Percentiles rank a stretch among this genome's conserved stretches.
These are phyloP conservation scores for Rhorus exstirpatorius DNA, from an alignment of 2,888 invertebrate species.

Conservation along the genomic window DNA sequence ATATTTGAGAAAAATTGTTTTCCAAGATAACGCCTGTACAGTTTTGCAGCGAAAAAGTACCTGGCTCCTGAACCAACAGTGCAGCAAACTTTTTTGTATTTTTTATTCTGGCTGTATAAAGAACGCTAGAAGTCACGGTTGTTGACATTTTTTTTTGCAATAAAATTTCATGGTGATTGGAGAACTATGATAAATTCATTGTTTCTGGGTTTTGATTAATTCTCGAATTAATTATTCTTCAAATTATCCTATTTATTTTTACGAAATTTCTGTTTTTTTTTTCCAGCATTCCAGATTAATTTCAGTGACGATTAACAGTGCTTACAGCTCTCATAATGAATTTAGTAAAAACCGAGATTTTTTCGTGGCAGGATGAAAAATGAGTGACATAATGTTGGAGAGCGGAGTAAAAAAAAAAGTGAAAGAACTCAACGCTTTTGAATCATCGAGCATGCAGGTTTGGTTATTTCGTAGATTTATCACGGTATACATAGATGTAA, in stretches of 20 bases:
- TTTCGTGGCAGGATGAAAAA: conserved; percentile 17
- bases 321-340: neutral
- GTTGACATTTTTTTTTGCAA: neutral
- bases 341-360: conserved; percentile 7
- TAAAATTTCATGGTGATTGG: conserved; percentile 3
- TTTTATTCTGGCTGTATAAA: neutral
- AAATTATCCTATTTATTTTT: neutral
- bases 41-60: too few species aligned
- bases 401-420: conserved; percentile 62
- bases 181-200: neutral
- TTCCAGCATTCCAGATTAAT: neutral
- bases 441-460: conserved; percentile 68
- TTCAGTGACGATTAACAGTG: neutral
- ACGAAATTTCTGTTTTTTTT: neutral
- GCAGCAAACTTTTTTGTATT: too few species aligned
- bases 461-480: conserved; percentile 75
- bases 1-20: too few species aligned
- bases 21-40: too few species aligned
- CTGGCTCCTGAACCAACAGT: too few species aligned
- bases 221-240: neutral
- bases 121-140: too few species aligned
- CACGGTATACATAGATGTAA: conserved; percentile 61
- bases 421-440: conserved; percentile 53
- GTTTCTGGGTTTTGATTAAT: neutral
- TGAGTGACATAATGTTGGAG: conserved; percentile 19